Base-by-base conservation (phyloP, 2,888 invertebrate genomes). In the Tineola bisselliella region DNA sequence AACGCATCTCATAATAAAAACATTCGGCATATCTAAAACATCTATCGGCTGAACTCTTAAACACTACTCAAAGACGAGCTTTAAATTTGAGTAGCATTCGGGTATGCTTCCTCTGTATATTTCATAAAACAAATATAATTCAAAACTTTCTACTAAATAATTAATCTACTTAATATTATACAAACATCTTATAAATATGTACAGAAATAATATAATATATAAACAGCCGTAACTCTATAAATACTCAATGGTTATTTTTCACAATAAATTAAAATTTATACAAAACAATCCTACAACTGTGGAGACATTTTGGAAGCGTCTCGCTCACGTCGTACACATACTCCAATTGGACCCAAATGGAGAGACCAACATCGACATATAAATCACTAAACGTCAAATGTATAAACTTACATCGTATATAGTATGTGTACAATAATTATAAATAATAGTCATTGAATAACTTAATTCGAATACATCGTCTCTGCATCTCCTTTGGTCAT, bases 141-240 rank as follows among this genome's bases (percentile, higher is more conserved):
- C 17, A 54, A 52, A 54, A 25, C 18, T 54, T 54, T 18, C 54
- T 54, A 54, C 54, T 17, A 12, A 18, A 25, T 56, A 58, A 58
- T 31, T 58, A 31, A 4, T 13, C 58, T 58, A 58, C 58, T 56
- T 71, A 70, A 70, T 72, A 74, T 64, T 66, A 72, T 75, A 74
- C 73, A 73, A 77, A 70, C 17, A 63, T 71, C 72, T 76, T 75
- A 76, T 69, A 71, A 77, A 73, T 81, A 82, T 84, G 78, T 84
- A 84, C 84, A 84, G 79, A 78, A 74, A 72, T 76, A 75, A 70
- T n/a, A 18, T 6, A 10, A 54, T 54, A 6, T 73, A 76, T 76
- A 78, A 81, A 83, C 81, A 76, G 78, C 77, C 72, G 74, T 82
- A 76, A 74, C 74, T 70, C 78, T 81, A 82, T 81, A 79, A 82